These are phyloP conservation scores for Parasteatoda tepidariorum DNA, from an alignment of 1,140 invertebrate species.

Conservation along the genomic window DNA sequence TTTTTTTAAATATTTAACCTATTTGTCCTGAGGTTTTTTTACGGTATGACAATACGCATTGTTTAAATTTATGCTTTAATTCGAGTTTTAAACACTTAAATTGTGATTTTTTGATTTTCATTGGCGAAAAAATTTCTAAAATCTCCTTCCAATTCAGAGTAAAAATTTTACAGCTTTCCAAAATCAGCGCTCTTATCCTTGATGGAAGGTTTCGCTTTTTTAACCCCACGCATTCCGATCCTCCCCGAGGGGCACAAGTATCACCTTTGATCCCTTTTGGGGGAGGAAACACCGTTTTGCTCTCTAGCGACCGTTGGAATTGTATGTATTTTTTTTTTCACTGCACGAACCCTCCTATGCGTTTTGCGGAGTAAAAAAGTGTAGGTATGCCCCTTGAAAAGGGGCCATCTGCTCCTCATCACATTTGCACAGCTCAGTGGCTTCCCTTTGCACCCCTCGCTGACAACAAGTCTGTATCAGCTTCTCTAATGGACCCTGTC, in stretches of 20 bases:
- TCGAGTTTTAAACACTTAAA: too few species aligned
- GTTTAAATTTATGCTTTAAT: too few species aligned
- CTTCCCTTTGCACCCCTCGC: neutral
- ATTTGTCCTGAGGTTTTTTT: too few species aligned
- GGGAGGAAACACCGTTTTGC: slow-evolving; percentile 8
- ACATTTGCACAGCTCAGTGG: neutral
- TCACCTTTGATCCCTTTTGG: neutral
- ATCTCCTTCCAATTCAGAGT: too few species aligned
- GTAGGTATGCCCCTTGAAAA: neutral
- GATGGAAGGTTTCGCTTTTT: too few species aligned
- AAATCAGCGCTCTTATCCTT: too few species aligned
- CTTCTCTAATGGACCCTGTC: slow-evolving; percentile 11
- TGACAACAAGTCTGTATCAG: slow-evolving; percentile 8
- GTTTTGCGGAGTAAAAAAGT: neutral
- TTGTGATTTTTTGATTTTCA: too few species aligned
- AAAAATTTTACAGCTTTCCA: too few species aligned
- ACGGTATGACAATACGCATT: too few species aligned
- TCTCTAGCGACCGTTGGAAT: neutral
- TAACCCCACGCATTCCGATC: slow-evolving; percentile 6
- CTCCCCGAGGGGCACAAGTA: neutral
- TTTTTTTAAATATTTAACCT: too few species aligned
- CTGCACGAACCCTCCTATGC: neutral
- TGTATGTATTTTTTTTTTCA: neutral
- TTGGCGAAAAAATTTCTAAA: too few species aligned
- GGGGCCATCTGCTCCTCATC: slow-evolving; percentile 33